These are phyloP conservation scores for Panzeria rudis DNA, from an alignment of 2,888 invertebrate genomes.

Conservation along the genomic window DNA sequence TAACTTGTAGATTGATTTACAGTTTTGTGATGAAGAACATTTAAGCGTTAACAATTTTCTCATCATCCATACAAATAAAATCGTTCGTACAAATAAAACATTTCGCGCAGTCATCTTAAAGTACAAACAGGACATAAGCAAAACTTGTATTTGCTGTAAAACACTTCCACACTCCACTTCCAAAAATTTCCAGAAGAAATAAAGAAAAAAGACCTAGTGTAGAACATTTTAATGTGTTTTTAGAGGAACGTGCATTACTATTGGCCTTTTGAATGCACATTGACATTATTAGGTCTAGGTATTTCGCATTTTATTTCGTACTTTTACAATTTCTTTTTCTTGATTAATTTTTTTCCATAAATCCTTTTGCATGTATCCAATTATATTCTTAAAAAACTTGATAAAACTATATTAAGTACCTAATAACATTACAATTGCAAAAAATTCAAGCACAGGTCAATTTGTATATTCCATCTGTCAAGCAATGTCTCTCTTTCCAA, in stretches of 20 bases:
- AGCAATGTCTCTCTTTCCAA: background rate
- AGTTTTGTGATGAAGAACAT: no score
- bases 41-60: no score
- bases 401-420: slow-evolving; percentile 36
- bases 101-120: no score
- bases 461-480: slow-evolving; percentile 25
- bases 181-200: no score
- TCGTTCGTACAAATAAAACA: no score
- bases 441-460: slow-evolving; percentile 20
- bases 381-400: background rate
- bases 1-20: no score
- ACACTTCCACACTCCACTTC: no score
- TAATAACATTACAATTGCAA: slow-evolving; percentile 27
- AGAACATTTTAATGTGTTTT: background rate
- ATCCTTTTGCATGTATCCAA: background rate
- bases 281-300: background rate
- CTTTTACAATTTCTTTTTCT: background rate
- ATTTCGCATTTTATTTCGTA: background rate
- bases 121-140: no score
- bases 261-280: background rate
- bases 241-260: background rate
- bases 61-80: no score
- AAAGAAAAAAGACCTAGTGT: no score
- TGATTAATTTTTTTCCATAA: background rate
- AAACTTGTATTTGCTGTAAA: no score